Conservation (phyloP, 2,888 invertebrate species). For the Nomada ferruginata region DNA sequence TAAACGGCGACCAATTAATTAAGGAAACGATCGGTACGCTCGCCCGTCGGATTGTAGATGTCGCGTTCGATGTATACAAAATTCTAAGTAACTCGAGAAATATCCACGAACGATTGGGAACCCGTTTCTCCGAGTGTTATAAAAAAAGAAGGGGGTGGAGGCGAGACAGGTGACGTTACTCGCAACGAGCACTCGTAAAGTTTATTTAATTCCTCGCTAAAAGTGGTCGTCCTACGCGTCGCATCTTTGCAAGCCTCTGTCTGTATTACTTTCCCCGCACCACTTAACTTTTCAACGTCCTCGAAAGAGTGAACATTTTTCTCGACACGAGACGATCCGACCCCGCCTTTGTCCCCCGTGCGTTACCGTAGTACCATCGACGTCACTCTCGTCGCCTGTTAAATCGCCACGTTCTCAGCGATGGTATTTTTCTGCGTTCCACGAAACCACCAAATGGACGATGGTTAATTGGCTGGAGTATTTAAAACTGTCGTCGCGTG, state of each 20-base stretch:
- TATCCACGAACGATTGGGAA: not conserved
- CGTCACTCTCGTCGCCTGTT: not conserved
- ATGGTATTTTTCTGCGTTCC: not conserved
- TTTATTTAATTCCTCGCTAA: conserved; percentile 44
- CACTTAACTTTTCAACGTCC: conserved; percentile 27
- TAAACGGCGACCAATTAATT: not conserved
- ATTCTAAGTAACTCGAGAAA: too few species aligned
- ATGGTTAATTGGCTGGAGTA: conserved; percentile 13
- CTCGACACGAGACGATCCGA: not conserved
- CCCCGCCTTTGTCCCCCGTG: too few species aligned
- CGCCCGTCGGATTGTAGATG: not conserved
- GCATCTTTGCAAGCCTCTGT: conserved; percentile 21
- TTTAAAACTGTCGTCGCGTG: conserved; percentile 29
- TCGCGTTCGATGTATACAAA: not conserved
- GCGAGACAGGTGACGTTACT: not conserved
- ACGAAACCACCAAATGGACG: conserved; percentile 9
- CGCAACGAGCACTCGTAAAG: conserved; percentile 25
- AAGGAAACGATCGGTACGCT: not conserved
- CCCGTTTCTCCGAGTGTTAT: not conserved
- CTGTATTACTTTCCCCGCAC: too few species aligned
- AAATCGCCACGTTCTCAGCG: not conserved
- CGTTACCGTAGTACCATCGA: not conserved
- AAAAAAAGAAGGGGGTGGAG: not conserved
- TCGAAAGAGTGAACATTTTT: conserved; percentile 3
- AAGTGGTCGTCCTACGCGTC: conserved; percentile 14